Evolutionary conservation across 2,888 invertebrate species (phyloP).

Genomic region (Mesochorus sp.): DNA sequence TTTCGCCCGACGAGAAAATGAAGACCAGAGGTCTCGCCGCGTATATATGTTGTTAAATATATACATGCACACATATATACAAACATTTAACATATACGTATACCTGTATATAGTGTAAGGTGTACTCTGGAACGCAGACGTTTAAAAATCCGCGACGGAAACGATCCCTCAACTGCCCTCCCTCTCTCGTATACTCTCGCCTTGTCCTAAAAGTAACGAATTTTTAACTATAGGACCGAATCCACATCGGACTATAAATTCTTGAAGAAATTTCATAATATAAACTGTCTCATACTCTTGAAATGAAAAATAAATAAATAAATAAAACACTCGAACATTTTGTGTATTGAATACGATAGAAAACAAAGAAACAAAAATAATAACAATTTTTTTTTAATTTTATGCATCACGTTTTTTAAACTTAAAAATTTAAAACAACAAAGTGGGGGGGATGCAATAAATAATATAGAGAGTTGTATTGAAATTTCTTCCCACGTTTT

Average conservation of each 20-base stretch:
- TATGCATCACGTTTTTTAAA: too few relatives aligned
- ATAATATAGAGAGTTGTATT: too few relatives aligned
- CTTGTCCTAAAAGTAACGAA: not conserved
- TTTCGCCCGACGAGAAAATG: slow-evolving; percentile 61
- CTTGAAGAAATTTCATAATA: not conserved
- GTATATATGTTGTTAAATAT: not conserved
- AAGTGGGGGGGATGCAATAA: too few relatives aligned
- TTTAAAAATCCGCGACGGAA: slow-evolving; percentile 54
- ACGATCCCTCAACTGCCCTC: slow-evolving; percentile 41
- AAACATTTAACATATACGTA: too few relatives aligned
- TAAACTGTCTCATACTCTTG: not conserved
- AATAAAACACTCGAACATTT: too few relatives aligned
- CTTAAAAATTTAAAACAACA: too few relatives aligned
- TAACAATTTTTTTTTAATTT: too few relatives aligned
- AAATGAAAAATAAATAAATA: too few relatives aligned
- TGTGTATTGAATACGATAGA: too few relatives aligned
- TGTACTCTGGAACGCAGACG: slow-evolving; percentile 48
- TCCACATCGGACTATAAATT: not conserved
- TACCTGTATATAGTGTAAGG: slow-evolving; percentile 14
- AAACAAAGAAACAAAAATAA: too few relatives aligned
- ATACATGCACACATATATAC: slow-evolving; percentile 1
- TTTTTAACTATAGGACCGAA: not conserved
- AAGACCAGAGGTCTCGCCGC: slow-evolving; percentile 40
- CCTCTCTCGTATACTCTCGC: not conserved
- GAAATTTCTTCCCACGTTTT: too few relatives aligned